Base-by-base conservation (phyloP, 2,797 vertebrate species). In the Acrossocheilus wenchowensis region DNA sequence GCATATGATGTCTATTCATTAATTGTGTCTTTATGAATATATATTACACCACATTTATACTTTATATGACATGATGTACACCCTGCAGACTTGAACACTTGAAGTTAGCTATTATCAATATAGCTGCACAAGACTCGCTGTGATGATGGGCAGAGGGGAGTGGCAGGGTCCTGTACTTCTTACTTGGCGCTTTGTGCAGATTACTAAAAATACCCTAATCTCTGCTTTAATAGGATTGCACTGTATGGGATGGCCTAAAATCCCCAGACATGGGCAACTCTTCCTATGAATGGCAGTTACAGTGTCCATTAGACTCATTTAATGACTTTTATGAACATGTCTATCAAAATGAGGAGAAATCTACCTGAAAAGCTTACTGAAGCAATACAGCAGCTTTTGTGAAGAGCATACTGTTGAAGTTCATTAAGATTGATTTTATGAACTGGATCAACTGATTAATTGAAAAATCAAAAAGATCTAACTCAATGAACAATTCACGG, bases 171-270 rank as follows among this genome's bases (percentile, higher is more conserved):
- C 71, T 19, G 34, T 82, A 34, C 74, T 34, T 15, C 86, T 91
- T 87, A 88, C 36, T 17, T 68, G 64, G 30, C 5, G 14, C 64
- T 85, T 78, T 87, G 84, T 77, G 77, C 26, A 92, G 94, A 94
- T 93, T 92, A 92, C 94, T 92, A 94, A 94, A 95, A 94, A 95
- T 95, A 96, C 48, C 71, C 50, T 81, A 54, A 93, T 94, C 90
- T 92, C 78, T 23, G 34, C 77, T 57, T 69, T 95, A 94, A 95
- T 89, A 57, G 92, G 94, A 95, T 95, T 92, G 36, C 30, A 41
- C 52, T 60, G 48, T 64, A 74, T 79, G n/a, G 78, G 50, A 75
- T 62, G 45, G 48, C 79, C 71, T 72, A 68, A 54, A 86, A 36
- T 80, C 23, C 69, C 66, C 34, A 82, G 48, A 48, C 30, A 54